Evolutionary conservation across 2,888 invertebrate genomes (phyloP).

Genomic region (Cinara cedri): DNA sequence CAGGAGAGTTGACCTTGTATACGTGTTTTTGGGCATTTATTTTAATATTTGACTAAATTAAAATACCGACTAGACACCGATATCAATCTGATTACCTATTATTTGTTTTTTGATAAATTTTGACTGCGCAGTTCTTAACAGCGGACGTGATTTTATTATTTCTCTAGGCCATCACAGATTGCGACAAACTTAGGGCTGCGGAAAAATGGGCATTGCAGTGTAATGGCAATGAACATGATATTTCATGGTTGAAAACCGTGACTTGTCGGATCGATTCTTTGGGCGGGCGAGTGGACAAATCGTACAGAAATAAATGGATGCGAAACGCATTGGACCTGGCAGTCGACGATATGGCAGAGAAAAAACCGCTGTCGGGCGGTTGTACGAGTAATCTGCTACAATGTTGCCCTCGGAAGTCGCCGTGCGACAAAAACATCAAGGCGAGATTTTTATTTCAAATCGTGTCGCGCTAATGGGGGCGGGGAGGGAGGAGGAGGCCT

Average conservation of each 20-base stretch:
- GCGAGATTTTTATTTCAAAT: no score
- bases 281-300: conserved; percentile 4
- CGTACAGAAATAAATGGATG: conserved; percentile 17
- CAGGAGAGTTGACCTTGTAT: no score
- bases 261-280: conserved; percentile 16
- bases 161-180: conserved; percentile 9
- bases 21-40: no score
- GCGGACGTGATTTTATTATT: no score
- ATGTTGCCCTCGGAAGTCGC: neutral
- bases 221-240: neutral
- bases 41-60: no score
- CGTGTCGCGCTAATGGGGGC: no score
- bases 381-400: neutral
- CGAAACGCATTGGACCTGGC: conserved; percentile 29
- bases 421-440: neutral
- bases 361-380: neutral
- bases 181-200: conserved; percentile 1
- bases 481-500: no score
- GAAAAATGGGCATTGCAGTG: conserved; percentile 26
- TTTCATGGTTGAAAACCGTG: conserved; percentile 38
- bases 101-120: no score
- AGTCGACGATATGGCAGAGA: neutral
- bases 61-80: no score
- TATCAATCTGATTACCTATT: no score
- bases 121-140: no score